A percentile compares a stretch with the other conserved stretches of the same genome.
Conservation (phyloP, 2,797 vertebrate genomes). For the Trichosurus vulpecula region DNA sequence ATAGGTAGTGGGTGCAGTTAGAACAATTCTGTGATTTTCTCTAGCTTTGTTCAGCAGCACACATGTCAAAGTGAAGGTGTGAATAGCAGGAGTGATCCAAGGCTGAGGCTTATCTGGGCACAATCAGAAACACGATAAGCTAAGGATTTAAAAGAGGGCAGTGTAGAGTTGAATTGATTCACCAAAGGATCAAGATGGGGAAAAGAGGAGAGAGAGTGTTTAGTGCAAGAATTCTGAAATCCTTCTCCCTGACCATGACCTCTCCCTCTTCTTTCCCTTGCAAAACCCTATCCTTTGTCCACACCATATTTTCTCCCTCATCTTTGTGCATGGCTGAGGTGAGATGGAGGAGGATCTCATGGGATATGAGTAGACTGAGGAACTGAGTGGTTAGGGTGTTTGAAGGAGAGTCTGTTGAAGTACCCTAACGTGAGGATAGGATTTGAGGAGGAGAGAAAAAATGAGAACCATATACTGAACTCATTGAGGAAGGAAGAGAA, state of each 20-base stretch:
- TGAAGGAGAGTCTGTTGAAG: background rate
- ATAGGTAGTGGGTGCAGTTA: background rate
- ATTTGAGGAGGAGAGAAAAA: background rate
- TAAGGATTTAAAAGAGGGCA: background rate
- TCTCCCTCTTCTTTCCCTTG: too few relatives aligned
- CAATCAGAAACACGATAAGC: background rate
- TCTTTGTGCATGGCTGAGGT: background rate
- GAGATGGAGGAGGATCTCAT: background rate
- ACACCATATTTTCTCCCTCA: too few relatives aligned
- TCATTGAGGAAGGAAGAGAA: background rate
- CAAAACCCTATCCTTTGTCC: too few relatives aligned
- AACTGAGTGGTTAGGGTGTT: background rate
- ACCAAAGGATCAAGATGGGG: background rate
- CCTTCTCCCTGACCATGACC: too few relatives aligned
- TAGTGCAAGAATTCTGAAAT: too few relatives aligned
- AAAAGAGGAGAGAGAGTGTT: background rate
- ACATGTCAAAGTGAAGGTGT: background rate
- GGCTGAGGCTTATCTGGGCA: background rate
- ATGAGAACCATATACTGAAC: background rate
- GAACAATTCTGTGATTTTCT: background rate
- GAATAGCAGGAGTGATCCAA: background rate
- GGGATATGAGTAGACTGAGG: background rate
- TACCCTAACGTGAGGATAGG: background rate
- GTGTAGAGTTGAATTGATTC: background rate
- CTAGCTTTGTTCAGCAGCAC: background rate